Conservation (phyloP, 1,140 invertebrate genomes). For the Drosophila nigromelanica region DNA sequence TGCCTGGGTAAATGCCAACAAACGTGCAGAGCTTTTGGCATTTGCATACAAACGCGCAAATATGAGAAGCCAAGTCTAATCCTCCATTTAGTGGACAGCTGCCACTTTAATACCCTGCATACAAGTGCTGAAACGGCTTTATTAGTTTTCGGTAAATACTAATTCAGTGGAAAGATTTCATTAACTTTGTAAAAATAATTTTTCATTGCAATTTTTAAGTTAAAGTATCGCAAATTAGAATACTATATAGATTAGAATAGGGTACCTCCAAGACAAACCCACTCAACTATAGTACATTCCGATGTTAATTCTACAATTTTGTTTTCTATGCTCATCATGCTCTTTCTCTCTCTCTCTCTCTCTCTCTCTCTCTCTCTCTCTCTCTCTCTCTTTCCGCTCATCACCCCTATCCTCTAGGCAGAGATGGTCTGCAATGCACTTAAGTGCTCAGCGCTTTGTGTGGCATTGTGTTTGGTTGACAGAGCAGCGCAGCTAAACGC, state of each 20-base stretch:
- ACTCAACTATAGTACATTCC: neutral
- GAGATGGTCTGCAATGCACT: constrained; percentile 59
- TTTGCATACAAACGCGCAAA: constrained; percentile 64
- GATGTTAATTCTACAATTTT: constrained; percentile 28
- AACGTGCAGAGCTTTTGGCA: constrained; percentile 49
- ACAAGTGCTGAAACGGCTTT: neutral
- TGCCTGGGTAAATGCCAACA: too few species aligned
- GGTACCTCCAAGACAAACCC: neutral
- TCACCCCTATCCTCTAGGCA: constrained; percentile 8
- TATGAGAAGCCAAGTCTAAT: constrained; percentile 40
- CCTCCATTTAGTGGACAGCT: constrained; percentile 20
- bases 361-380: neutral
- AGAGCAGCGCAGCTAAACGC: constrained; percentile 28
- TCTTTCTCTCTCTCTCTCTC: too few species aligned
- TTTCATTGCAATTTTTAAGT: too few species aligned
- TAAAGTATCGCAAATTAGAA: too few species aligned
- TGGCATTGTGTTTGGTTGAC: constrained; percentile 59
- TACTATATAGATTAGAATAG: too few species aligned
- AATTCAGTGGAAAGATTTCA: neutral
- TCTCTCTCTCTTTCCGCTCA: neutral
- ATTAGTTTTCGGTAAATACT: neutral
- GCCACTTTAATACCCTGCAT: constrained; percentile 24
- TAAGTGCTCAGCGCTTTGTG: constrained; percentile 67
- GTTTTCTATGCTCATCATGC: constrained; percentile 6
- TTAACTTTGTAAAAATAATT: neutral